Conservation (phyloP, 92 coral and sea anemone genomes). For the Actinernus sp. region DNA sequence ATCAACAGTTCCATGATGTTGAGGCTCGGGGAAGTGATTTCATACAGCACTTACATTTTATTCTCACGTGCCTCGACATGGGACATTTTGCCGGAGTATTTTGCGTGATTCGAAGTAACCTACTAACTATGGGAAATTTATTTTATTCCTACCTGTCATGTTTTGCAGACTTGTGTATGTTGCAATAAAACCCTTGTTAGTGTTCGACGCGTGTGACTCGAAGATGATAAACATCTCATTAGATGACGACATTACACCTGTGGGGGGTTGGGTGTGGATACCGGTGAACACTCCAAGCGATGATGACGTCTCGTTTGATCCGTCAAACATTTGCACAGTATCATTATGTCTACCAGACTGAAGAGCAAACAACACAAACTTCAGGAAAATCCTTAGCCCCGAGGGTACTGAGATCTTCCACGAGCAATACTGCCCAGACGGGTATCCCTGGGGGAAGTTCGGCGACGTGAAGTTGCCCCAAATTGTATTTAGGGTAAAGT, state of each 20-base stretch:
- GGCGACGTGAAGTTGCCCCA: constrained; percentile 26
- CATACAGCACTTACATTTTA: too few relatives aligned
- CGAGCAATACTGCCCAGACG: constrained; percentile 32
- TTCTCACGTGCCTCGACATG: too few relatives aligned
- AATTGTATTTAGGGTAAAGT: too few relatives aligned
- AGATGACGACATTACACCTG: constrained; percentile 20
- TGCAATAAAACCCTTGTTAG: constrained; percentile 17
- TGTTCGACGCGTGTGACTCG: constrained; percentile 11
- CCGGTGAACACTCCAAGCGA: constrained; percentile 45
- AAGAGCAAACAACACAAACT: constrained; percentile 13
- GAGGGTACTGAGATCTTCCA: constrained; percentile 30
- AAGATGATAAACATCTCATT: constrained; percentile 30
- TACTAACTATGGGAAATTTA: too few relatives aligned
- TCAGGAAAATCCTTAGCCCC: constrained; percentile 14
- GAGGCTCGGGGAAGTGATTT: too few relatives aligned
- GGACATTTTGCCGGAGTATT: too few relatives aligned
- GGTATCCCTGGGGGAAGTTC: constrained; percentile 20
- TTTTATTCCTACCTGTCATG: too few relatives aligned
- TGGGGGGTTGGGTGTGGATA: background rate
- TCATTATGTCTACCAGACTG: constrained; percentile 10
- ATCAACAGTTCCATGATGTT: too few relatives aligned
- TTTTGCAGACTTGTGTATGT: constrained; percentile 5
- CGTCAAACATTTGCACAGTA: constrained; percentile 24
- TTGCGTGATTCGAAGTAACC: too few relatives aligned
- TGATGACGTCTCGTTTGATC: constrained; percentile 17